Evolutionary conservation across 2,888 invertebrate genomes (phyloP), one percentile per base, ranked within the genome.

Genomic region (Elysia crispata): DNA sequence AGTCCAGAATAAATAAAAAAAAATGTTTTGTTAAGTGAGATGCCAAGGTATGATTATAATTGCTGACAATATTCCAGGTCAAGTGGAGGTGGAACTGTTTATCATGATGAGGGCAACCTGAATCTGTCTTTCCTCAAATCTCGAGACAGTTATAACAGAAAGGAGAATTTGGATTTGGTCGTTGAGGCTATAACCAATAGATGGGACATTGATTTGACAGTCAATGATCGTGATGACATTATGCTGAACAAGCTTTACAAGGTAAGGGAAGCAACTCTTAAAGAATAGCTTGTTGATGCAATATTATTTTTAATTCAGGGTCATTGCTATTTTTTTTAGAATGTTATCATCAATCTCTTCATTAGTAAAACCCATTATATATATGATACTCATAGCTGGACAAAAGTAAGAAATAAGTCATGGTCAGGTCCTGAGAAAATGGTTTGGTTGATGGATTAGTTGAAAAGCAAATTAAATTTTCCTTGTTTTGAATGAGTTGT

Each of bases 1-100:
- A n/a, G n/a, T n/a, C n/a, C n/a, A n/a, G n/a, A n/a, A n/a, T n/a
- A n/a, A n/a, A n/a, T n/a, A n/a, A n/a, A n/a, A n/a, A n/a, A n/a
- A n/a, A n/a, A n/a, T n/a, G n/a, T n/a, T n/a, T n/a, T n/a, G n/a
- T n/a, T n/a, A n/a, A n/a, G n/a, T n/a, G n/a, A n/a, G n/a, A n/a
- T n/a, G n/a, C n/a, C n/a, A n/a, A n/a, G n/a, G n/a, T n/a, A n/a
- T n/a, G n/a, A n/a, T n/a, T n/a, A n/a, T n/a, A n/a, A n/a, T n/a
- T n/a, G n/a, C n/a, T n/a, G n/a, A n/a, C n/a, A n/a, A n/a, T n/a
- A n/a, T n/a, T n/a, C n/a, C 76, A 80, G 80, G 50, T 70, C 76
- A 90, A 98, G 98, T 92, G 99, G 99, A 41, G 94, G 99, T 82
- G 99, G 98, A 33, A 96, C 98, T 3, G 98, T 99, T 31, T 99